Conservation (phyloP, 2,888 invertebrate species). For the Chorisops tibialis region DNA sequence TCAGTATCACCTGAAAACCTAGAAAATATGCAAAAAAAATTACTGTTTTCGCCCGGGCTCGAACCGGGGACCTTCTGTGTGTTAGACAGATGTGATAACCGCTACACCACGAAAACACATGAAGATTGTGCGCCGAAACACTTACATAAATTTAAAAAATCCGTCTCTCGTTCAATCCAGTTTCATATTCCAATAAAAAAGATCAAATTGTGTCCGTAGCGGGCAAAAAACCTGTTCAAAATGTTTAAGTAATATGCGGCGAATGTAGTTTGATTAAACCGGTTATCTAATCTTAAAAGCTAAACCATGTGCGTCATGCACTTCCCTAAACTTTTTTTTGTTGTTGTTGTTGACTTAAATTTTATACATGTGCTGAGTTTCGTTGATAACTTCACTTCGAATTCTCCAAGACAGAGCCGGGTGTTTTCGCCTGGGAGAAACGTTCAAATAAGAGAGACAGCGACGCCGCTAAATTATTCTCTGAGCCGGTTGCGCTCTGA, state of each 20-base stretch:
- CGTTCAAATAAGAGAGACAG: not conserved
- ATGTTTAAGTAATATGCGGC: too few species aligned
- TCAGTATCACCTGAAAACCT: too few species aligned
- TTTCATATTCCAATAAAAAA: too few species aligned
- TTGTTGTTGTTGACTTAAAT: not conserved
- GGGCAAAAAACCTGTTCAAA: too few species aligned
- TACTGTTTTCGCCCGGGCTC: slow-evolving; percentile 32
- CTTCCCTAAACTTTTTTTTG: not conserved
- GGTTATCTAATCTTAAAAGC: slow-evolving; percentile 11
- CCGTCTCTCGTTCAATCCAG: too few species aligned
- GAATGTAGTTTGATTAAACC: slow-evolving; percentile 6
- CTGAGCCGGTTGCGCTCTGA: too few species aligned
- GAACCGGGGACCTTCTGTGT: slow-evolving; percentile 31
- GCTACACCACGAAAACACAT: slow-evolving; percentile 29
- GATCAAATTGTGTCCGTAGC: too few species aligned
- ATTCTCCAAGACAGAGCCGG: too few species aligned
- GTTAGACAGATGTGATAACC: slow-evolving; percentile 30
- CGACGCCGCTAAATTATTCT: too few species aligned
- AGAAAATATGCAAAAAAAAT: too few species aligned
- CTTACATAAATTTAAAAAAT: too few species aligned
- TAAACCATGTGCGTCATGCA: not conserved
- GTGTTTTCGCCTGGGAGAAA: not conserved
- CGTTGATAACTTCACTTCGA: not conserved
- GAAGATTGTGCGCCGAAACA: not conserved
- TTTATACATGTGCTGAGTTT: not conserved